Base-by-base conservation (phyloP, 2,888 invertebrate species). In the Callimorpha dominula region DNA sequence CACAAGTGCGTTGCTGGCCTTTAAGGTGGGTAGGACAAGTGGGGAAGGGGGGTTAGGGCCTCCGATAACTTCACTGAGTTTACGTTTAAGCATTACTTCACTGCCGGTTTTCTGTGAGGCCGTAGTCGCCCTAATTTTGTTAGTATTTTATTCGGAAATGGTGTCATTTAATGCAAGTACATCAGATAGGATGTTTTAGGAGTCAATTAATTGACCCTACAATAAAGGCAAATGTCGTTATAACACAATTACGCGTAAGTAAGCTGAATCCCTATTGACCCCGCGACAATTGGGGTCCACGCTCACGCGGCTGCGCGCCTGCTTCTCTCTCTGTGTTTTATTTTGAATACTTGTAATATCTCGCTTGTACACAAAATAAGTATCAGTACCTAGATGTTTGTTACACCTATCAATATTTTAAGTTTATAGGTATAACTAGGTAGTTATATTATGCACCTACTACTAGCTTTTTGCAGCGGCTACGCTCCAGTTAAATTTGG, bases 161-260 rank as follows among this genome's bases (percentile, higher is more conserved):
- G 62, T 54, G 49, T 54, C 43, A 46, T 40, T 42, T 63, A 68
- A 68, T 68, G 20, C 20, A 42, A 57, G 52, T 60, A 49, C 60
- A 69, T 17, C 49, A 43, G 64, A 31, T 31, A 46, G 62, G 71
- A 71, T 71, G 71, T 71, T 78, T 68, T 70, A 74, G 72, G 66
- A 71, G 77, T 76, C 81, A 75, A 75, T 71, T 71, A 69, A 40
- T 63, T 75, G 83, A 83, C 83, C 77, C 77, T 69, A 81, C 82
- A 80, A 82, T 80, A 76, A 68, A 72, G 74, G 74, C 71, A 70
- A 57, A 78, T 71, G 68, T 74, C 66, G 57, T 65, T 72, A 65
- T 72, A 75, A 72, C 70, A 69, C 65, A 71, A 71, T 71, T 74
- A 71, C 70, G 50, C 60, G 50, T 65, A 15, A 62, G 20, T 31